phyloP scores from a whole-genome alignment of 2,888 invertebrate genomes.

The Griposia aprilina region DNA sequence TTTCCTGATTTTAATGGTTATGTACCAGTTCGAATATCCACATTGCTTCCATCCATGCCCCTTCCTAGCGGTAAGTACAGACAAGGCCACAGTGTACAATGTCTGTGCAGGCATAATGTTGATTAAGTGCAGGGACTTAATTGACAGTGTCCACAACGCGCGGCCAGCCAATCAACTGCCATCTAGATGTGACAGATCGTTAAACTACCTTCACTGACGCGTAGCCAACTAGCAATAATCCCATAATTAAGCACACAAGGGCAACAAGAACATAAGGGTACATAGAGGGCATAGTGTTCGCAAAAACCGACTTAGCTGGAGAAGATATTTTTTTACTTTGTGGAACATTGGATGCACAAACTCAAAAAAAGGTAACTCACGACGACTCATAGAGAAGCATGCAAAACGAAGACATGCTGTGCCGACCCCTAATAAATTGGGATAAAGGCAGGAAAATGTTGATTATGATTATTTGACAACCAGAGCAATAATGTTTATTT shows the following conservation, averaged over 20 bases:
- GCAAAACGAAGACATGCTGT: no score
- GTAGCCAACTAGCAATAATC: constrained; percentile 3
- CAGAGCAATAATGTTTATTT: not conserved
- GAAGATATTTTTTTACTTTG: no score
- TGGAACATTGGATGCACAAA: no score
- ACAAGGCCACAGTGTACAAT: constrained; percentile 17
- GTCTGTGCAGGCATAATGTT: constrained; percentile 44
- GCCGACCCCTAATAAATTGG: no score
- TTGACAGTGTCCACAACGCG: constrained; percentile 41
- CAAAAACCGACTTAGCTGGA: not conserved
- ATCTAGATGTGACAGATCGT: constrained; percentile 43
- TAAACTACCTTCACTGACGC: constrained; percentile 39
- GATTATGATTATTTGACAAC: not conserved
- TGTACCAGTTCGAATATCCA: not conserved
- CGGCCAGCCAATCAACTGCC: constrained; percentile 43
- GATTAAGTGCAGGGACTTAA: constrained; percentile 49
- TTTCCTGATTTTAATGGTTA: not conserved
- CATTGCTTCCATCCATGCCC: no score
- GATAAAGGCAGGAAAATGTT: no score
- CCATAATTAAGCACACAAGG: not conserved
- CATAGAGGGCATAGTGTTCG: not conserved
- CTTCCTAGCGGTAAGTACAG: not conserved
- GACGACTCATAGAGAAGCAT: no score
- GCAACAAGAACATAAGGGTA: no score
- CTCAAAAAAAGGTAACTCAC: no score